Evolutionary conservation across 2,113 vertebrate species (phyloP).

Genomic region (Sebastes fasciatus): DNA sequence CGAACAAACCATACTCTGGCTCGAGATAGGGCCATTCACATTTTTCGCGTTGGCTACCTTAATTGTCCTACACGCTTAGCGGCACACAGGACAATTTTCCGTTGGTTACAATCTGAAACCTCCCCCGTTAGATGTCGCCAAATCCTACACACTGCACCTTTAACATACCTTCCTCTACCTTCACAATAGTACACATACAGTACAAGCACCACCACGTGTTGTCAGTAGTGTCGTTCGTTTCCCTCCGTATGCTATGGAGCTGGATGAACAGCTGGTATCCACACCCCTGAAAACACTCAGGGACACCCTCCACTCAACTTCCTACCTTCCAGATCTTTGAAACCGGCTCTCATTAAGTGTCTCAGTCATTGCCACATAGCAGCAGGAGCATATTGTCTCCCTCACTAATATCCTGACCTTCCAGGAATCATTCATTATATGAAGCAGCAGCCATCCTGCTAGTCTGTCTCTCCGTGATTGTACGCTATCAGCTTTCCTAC

Average conservation of each 20-base stretch:
- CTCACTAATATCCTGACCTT: conserved; percentile 33
- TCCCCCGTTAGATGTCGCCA: too few relatives aligned
- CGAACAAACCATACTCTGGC: too few relatives aligned
- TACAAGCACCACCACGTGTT: background rate
- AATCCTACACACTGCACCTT: too few relatives aligned
- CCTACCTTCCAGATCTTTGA: conserved; percentile 43
- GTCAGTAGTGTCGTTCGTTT: background rate
- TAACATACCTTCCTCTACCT: background rate
- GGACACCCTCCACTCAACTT: conserved; percentile 17
- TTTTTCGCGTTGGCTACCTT: too few relatives aligned
- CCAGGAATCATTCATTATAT: conserved; percentile 36
- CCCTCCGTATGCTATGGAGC: conserved; percentile 9
- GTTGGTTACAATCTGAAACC: too few relatives aligned
- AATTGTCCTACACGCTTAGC: too few relatives aligned
- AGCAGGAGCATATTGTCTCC: conserved; percentile 47
- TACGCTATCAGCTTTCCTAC: conserved; percentile 6
- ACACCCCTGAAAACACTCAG: conserved; percentile 39
- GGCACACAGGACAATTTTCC: too few relatives aligned
- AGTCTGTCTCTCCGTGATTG: conserved; percentile 17
- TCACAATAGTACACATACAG: background rate
- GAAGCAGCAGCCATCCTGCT: conserved; percentile 42
- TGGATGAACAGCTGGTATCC: conserved; percentile 51
- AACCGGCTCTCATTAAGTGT: conserved; percentile 45
- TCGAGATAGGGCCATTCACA: too few relatives aligned
- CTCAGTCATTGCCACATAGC: conserved; percentile 29